phyloP scores from a whole-genome alignment of 2,113 vertebrate genomes.

The Channa argus region DNA sequence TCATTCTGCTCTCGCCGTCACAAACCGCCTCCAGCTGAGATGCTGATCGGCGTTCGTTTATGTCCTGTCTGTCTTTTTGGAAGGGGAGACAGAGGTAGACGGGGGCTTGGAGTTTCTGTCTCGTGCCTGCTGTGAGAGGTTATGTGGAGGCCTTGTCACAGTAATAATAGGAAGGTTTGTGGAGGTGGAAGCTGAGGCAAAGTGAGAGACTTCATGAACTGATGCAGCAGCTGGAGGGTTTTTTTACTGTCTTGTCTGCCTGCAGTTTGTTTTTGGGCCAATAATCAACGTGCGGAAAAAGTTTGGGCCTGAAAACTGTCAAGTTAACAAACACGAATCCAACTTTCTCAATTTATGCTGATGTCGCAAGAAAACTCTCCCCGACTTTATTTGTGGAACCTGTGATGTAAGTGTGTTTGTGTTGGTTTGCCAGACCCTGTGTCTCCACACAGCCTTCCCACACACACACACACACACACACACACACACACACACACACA shows the following conservation, averaged over 20 bases:
- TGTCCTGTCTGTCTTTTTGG: too few species aligned
- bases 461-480: conserved; percentile 39
- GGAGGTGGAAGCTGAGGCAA: not conserved
- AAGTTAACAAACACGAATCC: not conserved
- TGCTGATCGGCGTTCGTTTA: too few species aligned
- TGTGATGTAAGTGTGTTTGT: conserved; percentile 59
- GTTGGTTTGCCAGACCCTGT: conserved; percentile 54
- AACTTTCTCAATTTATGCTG: not conserved
- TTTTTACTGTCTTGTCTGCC: conserved; percentile 5
- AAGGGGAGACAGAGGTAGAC: too few species aligned
- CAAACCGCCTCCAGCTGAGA: too few species aligned
- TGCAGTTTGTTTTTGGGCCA: conserved; percentile 9
- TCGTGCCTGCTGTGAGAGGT: not conserved
- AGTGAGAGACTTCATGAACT: not conserved
- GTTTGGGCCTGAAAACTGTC: conserved; percentile 7
- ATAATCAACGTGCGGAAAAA: not conserved
- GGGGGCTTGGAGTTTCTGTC: too few species aligned
- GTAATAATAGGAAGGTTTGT: not conserved
- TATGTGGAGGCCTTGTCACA: conserved; percentile 10
- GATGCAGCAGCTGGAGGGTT: not conserved
- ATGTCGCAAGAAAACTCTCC: conserved; percentile 29
- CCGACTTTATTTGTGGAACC: conserved; percentile 39
- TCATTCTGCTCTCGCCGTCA: too few species aligned
- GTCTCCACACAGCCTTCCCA: conserved; percentile 62
- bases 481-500: conserved; percentile 36